These are phyloP conservation scores for Neosilurus hyrtlii DNA, from an alignment of 2,797 vertebrate genomes.

Conservation along the genomic window DNA sequence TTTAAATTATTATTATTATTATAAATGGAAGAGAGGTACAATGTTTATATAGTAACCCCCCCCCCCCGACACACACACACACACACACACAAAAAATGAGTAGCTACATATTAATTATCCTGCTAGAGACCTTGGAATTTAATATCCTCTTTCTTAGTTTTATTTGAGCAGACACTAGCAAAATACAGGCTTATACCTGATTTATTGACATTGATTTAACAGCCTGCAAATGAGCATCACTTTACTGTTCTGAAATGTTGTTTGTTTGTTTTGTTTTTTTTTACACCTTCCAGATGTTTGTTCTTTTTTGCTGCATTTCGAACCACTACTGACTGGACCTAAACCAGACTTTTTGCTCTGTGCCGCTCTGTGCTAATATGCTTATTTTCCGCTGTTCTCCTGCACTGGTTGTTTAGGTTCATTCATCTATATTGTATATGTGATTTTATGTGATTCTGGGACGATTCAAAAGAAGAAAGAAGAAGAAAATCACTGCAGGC, in stretches of 20 bases:
- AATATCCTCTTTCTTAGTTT: not conserved
- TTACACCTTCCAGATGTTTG: not conserved
- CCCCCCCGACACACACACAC: no score
- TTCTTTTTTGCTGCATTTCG: not conserved
- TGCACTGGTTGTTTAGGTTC: not conserved
- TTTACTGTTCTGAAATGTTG: not conserved
- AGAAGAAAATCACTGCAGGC: constrained; percentile 9
- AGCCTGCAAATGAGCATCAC: no score
- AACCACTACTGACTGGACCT: not conserved
- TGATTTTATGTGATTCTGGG: constrained; percentile 11
- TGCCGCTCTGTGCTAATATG: not conserved
- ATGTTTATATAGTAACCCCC: no score
- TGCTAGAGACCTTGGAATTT: not conserved
- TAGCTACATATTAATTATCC: not conserved
- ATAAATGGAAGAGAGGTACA: no score
- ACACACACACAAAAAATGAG: no score
- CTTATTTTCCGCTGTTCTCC: not conserved
- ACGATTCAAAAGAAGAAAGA: not conserved
- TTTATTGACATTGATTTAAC: not conserved
- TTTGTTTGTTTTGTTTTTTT: no score
- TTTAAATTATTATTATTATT: no score
- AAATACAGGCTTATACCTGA: not conserved
- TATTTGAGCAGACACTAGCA: not conserved
- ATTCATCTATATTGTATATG: constrained; percentile 7
- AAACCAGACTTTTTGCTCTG: not conserved